phyloP scores from a whole-genome alignment of 2,797 vertebrate species.

The Liparis tanakae region DNA sequence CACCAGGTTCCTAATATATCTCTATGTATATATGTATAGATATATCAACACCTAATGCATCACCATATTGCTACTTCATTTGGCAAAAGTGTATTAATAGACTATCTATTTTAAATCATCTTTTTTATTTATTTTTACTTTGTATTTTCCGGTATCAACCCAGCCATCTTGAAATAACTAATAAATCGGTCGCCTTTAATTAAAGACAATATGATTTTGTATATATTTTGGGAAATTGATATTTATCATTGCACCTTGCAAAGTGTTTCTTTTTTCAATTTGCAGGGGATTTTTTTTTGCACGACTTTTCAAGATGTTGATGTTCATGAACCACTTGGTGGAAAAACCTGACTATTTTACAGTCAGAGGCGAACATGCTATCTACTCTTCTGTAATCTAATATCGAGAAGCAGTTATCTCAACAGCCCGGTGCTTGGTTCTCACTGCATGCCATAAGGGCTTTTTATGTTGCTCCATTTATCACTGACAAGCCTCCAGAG shows the following conservation, averaged over 20 bases:
- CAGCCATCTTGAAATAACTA: neutral
- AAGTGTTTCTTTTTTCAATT: neutral
- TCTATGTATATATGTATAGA: no score
- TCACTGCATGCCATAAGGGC: conserved; percentile 8
- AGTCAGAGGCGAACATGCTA: conserved; percentile 4
- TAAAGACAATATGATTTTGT: neutral
- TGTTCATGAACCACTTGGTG: neutral
- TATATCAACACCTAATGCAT: no score
- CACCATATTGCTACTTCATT: no score
- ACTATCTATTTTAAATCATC: neutral
- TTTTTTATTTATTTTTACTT: neutral
- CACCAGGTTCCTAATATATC: no score
- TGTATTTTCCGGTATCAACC: neutral
- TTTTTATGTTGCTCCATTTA: conserved; percentile 37
- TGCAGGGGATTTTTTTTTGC: neutral
- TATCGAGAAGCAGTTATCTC: conserved; percentile 29
- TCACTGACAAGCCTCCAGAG: conserved; percentile 44
- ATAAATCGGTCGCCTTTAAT: neutral
- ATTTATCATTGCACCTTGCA: neutral
- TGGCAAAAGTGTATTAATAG: no score
- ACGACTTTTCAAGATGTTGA: neutral
- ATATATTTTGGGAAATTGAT: neutral
- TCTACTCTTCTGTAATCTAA: conserved; percentile 32
- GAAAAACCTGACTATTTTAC: neutral
- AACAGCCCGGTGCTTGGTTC: conserved; percentile 13